Evolutionary conservation across 2,888 invertebrate genomes (phyloP).

Genomic region (Cephus pygmeus): DNA sequence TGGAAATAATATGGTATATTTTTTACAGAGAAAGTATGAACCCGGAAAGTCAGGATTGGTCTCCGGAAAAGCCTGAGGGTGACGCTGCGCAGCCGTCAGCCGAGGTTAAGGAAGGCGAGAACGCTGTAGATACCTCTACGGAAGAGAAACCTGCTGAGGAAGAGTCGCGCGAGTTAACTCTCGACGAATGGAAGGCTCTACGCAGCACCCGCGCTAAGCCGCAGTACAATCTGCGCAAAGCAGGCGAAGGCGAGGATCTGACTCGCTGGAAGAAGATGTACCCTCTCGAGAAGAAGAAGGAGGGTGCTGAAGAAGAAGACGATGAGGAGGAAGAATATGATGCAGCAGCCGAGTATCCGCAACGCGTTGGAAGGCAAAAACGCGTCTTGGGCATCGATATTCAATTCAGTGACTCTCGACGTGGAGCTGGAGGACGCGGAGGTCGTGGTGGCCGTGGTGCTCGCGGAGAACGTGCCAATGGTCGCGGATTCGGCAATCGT

Average conservation of each 20-base stretch:
- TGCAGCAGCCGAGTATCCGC: constrained; percentile 79
- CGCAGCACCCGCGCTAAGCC: constrained; percentile 85
- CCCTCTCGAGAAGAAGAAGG: constrained; percentile 80
- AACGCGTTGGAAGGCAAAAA: constrained; percentile 88
- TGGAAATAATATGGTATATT: not conserved
- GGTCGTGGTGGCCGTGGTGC: constrained; percentile 73
- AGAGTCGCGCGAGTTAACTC: constrained; percentile 86
- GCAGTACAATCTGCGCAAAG: constrained; percentile 90
- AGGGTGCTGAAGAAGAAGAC: constrained; percentile 73
- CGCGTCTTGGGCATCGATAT: constrained; percentile 89
- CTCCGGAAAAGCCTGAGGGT: constrained; percentile 69
- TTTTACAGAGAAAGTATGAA: constrained; percentile 59
- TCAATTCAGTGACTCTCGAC: constrained; percentile 84
- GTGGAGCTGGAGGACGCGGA: constrained; percentile 76
- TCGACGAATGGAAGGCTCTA: constrained; percentile 94
- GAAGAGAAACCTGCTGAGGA: constrained; percentile 74
- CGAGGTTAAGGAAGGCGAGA: constrained; percentile 54
- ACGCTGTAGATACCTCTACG: constrained; percentile 51
- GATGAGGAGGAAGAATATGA: constrained; percentile 79
- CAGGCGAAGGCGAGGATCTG: constrained; percentile 92
- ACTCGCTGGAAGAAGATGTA: constrained; percentile 94
- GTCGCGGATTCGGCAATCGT: constrained; percentile 66
- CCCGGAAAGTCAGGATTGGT: constrained; percentile 59
- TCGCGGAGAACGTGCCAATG: constrained; percentile 64
- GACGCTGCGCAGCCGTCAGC: constrained; percentile 39